phyloP scores from a whole-genome alignment of 2,888 invertebrate genomes.

The Brenthis ino region DNA sequence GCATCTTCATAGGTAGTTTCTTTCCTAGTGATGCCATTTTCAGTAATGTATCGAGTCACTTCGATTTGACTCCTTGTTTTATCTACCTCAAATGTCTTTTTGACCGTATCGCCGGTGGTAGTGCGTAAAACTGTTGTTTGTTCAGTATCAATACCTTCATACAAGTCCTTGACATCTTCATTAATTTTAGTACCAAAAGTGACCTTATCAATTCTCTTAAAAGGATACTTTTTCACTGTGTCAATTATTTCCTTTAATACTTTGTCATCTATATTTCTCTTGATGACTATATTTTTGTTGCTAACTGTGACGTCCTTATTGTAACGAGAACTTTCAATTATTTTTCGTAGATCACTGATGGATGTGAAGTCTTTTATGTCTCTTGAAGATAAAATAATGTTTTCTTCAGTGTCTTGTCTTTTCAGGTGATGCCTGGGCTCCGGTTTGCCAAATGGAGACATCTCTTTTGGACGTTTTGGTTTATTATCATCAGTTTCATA shows the following conservation, averaged over 20 bases:
- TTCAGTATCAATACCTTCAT: slow-evolving; percentile 73
- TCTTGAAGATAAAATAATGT: slow-evolving; percentile 74
- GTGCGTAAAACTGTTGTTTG: slow-evolving; percentile 66
- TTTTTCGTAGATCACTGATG: slow-evolving; percentile 73
- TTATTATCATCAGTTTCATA: slow-evolving; percentile 77
- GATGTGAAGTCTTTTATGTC: slow-evolving; percentile 79
- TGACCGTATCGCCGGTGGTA: slow-evolving; percentile 65
- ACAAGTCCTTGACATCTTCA: slow-evolving; percentile 82
- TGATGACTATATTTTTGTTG: slow-evolving; percentile 75
- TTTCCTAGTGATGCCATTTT: slow-evolving; percentile 76
- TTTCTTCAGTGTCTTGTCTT: slow-evolving; percentile 76
- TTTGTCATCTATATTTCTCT: slow-evolving; percentile 73
- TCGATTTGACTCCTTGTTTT: slow-evolving; percentile 78
- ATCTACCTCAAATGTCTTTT: slow-evolving; percentile 73
- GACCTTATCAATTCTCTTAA: slow-evolving; percentile 78
- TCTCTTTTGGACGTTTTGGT: slow-evolving; percentile 68
- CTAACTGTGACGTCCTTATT: slow-evolving; percentile 75
- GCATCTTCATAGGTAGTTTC: slow-evolving; percentile 78
- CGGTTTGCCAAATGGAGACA: slow-evolving; percentile 71
- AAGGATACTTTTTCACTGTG: slow-evolving; percentile 77
- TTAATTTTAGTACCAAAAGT: slow-evolving; percentile 82
- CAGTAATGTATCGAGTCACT: slow-evolving; percentile 74
- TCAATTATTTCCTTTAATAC: slow-evolving; percentile 76
- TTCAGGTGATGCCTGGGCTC: slow-evolving; percentile 73
- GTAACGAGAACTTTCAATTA: slow-evolving; percentile 69